phyloP scores from a whole-genome alignment of 2,888 invertebrate species.

The Eudasyphora cyanicolor region DNA sequence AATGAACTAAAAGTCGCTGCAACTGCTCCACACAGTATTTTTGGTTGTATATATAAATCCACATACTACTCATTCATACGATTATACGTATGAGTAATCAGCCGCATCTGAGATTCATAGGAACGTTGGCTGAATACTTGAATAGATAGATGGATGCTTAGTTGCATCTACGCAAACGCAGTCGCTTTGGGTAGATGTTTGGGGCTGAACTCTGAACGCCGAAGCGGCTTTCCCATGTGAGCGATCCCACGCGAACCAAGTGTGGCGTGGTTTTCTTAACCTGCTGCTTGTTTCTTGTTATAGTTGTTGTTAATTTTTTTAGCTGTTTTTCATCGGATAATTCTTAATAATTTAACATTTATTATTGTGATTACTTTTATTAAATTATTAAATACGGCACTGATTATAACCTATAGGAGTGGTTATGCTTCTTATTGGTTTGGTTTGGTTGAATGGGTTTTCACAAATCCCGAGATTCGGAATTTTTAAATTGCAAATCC shows the following conservation, averaged over 20 bases:
- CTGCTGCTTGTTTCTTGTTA: background rate
- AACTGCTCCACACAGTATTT: background rate
- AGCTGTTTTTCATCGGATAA: background rate
- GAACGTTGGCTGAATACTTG: background rate
- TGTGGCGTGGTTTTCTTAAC: constrained; percentile 23
- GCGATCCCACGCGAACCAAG: constrained; percentile 64
- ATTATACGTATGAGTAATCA: background rate
- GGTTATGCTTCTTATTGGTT: too few species aligned
- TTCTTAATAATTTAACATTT: constrained; percentile 33
- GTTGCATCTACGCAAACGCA: constrained; percentile 56
- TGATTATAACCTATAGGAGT: too few species aligned
- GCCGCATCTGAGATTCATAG: background rate
- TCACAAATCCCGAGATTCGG: too few species aligned
- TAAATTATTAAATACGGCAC: background rate
- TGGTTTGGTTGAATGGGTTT: too few species aligned
- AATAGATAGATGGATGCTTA: constrained; percentile 30
- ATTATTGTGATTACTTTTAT: constrained; percentile 12
- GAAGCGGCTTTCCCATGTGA: constrained; percentile 61
- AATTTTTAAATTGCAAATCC: too few species aligned
- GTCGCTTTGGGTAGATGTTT: background rate
- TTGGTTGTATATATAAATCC: too few species aligned
- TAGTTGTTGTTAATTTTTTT: constrained; percentile 31
- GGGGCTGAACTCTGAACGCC: constrained; percentile 5
- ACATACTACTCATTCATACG: background rate
- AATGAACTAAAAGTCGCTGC: constrained; percentile 25